Evolutionary conservation across 2,113 vertebrate genomes (phyloP).

Genomic region (Parotia lawesii): DNA sequence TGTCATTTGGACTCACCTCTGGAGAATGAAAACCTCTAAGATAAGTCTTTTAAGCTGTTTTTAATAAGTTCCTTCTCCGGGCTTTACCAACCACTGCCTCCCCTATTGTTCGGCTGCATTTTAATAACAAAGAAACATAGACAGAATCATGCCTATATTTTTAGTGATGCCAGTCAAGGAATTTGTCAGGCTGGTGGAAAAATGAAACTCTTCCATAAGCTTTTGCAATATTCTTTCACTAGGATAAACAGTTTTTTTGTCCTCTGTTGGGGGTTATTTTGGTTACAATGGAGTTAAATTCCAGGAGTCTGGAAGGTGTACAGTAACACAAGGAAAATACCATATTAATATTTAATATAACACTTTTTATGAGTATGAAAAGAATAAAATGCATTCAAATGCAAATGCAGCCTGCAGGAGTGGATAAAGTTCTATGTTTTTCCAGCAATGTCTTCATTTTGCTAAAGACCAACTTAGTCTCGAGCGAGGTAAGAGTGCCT

Average conservation of each 20-base stretch:
- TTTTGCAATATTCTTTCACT: not conserved
- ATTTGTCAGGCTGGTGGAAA: not conserved
- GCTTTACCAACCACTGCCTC: not conserved
- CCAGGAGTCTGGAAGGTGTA: conserved; percentile 44
- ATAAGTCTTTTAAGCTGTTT: not conserved
- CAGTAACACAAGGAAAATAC: conserved; percentile 56
- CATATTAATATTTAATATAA: conserved; percentile 68
- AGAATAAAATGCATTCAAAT: conserved; percentile 66
- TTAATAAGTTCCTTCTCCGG: fast-evolving
- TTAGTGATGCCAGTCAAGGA: not conserved
- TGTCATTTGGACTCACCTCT: not conserved
- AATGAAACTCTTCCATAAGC: not conserved
- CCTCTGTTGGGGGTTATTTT: not conserved
- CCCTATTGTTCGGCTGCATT: not conserved
- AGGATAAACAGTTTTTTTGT: not conserved
- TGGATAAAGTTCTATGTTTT: conserved; percentile 21
- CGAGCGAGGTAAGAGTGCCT: fast-evolving
- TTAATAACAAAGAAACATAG: not conserved
- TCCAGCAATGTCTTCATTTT: conserved; percentile 3
- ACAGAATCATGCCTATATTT: not conserved
- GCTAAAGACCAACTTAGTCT: not conserved
- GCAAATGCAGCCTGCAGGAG: conserved; percentile 55
- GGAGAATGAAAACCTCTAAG: not conserved
- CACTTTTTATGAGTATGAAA: conserved; percentile 35
- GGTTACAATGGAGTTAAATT: conserved; percentile 34